These are phyloP conservation scores for Aplodontia rufa DNA, from an alignment of 2,113 vertebrate genomes.

Conservation along the genomic window DNA sequence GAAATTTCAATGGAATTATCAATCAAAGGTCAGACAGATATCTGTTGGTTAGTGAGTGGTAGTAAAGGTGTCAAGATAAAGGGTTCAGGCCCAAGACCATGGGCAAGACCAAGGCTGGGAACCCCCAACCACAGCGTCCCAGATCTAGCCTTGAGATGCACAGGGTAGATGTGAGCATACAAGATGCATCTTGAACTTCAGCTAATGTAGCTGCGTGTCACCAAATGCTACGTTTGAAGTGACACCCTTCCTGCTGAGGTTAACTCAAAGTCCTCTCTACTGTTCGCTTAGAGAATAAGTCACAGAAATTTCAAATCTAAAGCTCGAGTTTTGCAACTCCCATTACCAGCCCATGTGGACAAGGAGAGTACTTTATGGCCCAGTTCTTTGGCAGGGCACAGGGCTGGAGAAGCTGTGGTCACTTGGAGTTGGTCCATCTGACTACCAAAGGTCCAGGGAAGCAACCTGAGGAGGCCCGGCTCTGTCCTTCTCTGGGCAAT, in stretches of 20 bases:
- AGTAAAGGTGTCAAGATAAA: not conserved
- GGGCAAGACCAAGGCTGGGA: too few relatives aligned
- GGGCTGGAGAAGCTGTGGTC: not conserved
- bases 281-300: not conserved
- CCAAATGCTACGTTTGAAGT: not conserved
- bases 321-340: not conserved
- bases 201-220: too few relatives aligned
- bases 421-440: not conserved
- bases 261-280: not conserved
- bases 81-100: not conserved
- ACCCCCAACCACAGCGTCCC: accelerated
- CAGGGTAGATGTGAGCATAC: too few relatives aligned
- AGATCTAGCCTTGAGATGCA: too few relatives aligned
- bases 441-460: not conserved
- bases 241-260: not conserved
- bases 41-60: accelerated
- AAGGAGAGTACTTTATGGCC: not conserved
- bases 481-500: not conserved
- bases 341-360: not conserved
- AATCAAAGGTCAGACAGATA: not conserved
- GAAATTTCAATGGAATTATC: not conserved
- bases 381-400: too few relatives aligned
- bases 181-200: too few relatives aligned
- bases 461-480: too few relatives aligned
- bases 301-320: not conserved